Conservation (phyloP, 2,888 invertebrate species). For the Drosophila pullipes region DNA sequence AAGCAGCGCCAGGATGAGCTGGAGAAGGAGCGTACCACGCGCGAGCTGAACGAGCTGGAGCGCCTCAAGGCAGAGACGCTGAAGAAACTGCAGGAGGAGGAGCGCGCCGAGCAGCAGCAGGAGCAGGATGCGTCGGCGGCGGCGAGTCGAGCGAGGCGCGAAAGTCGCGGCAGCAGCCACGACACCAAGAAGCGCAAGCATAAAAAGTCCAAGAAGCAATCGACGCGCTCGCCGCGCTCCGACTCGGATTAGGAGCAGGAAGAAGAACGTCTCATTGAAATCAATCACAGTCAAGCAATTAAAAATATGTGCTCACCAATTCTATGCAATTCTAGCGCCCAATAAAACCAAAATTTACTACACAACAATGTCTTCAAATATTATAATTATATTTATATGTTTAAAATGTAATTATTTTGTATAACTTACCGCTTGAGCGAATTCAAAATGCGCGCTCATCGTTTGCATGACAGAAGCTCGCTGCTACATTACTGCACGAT, state of each 20-base stretch:
- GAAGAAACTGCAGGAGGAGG: slow-evolving; percentile 83
- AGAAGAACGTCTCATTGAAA: slow-evolving; percentile 22
- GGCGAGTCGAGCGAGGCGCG: slow-evolving; percentile 41
- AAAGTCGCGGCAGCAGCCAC: slow-evolving; percentile 52
- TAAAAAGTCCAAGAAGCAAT: slow-evolving; percentile 83
- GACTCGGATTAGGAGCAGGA: slow-evolving; percentile 65
- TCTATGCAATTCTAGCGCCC: slow-evolving; percentile 19
- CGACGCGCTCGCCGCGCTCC: slow-evolving; percentile 78
- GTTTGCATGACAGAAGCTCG: not conserved
- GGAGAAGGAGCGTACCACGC: slow-evolving; percentile 83
- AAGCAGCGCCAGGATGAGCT: slow-evolving; percentile 83
- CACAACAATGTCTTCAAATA: not conserved
- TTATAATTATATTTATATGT: not conserved
- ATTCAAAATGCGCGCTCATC: slow-evolving; percentile 11
- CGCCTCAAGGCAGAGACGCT: slow-evolving; percentile 84
- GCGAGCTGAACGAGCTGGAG: slow-evolving; percentile 84
- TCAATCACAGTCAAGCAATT: slow-evolving; percentile 40
- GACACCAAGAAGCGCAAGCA: slow-evolving; percentile 82
- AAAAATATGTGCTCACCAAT: slow-evolving; percentile 29
- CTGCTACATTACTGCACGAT: slow-evolving; percentile 6
- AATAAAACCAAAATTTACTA: slow-evolving; percentile 47
- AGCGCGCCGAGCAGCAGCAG: slow-evolving; percentile 45
- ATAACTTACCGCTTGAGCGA: not conserved
- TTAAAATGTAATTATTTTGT: not conserved
- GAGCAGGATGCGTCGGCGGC: slow-evolving; percentile 10